A percentile compares a stretch with the other conserved stretches of the same genome.
Conservation (phyloP, 2,113 vertebrate genomes). For the Crotalus tigris region DNA sequence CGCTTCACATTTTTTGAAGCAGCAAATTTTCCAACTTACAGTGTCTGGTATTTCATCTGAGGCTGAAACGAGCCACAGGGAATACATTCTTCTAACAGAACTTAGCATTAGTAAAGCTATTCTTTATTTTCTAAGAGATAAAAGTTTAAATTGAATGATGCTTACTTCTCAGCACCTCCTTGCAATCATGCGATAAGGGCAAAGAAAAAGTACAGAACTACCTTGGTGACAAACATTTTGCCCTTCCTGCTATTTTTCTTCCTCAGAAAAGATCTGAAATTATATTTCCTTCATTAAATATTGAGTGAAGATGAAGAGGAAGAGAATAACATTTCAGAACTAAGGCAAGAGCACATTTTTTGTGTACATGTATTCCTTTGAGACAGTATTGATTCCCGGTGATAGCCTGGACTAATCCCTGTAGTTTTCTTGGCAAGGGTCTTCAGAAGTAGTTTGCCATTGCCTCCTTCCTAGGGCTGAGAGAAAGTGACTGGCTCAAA, state of each 20-base stretch:
- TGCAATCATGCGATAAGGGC: neutral
- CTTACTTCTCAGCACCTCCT: neutral
- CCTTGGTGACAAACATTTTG: neutral
- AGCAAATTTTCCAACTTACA: neutral
- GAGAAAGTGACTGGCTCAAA: neutral
- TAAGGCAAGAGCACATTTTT: neutral
- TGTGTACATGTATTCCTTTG: neutral
- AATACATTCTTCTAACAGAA: neutral
- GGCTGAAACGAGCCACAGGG: neutral
- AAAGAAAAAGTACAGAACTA: neutral
- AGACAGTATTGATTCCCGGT: neutral
- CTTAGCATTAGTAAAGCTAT: neutral
- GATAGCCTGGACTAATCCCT: neutral
- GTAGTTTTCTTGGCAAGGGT: neutral
- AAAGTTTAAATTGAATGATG: neutral
- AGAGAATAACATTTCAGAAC: neutral
- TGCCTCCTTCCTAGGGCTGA: neutral
- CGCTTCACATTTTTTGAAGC: neutral
- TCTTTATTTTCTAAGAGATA: neutral
- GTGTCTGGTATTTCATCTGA: neutral
- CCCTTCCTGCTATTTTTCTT: neutral
- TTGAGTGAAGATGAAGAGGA: neutral
- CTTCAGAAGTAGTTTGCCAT: neutral
- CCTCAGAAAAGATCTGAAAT: neutral
- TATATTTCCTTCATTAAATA: neutral